Evolutionary conservation across 2,113 vertebrate species (phyloP).

Genomic region (Corythoichthys haematopterus): DNA sequence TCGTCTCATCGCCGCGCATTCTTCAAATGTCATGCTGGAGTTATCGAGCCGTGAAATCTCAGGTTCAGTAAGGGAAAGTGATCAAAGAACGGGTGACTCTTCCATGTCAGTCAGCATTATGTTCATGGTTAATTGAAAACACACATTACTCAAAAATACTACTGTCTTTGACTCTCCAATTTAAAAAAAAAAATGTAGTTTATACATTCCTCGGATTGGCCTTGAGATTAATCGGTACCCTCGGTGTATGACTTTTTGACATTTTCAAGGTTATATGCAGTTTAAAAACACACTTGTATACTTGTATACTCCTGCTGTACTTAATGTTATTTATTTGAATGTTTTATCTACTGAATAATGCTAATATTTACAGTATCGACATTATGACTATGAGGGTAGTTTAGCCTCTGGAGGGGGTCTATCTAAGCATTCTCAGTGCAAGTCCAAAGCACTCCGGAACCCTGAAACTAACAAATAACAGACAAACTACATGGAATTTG

Average conservation of each 20-base stretch:
- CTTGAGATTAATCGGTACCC: not conserved
- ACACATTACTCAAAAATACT: not conserved
- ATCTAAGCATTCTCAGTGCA: too few relatives aligned
- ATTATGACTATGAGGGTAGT: too few relatives aligned
- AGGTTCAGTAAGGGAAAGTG: slow-evolving; percentile 25
- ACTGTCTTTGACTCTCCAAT: not conserved
- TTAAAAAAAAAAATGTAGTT: not conserved
- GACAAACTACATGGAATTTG: too few relatives aligned
- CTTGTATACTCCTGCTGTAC: too few relatives aligned
- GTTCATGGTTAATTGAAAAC: slow-evolving; percentile 36
- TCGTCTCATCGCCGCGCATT: slow-evolving; percentile 37
- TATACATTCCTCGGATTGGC: not conserved
- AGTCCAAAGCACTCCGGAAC: too few relatives aligned
- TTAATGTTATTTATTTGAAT: too few relatives aligned
- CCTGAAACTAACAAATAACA: too few relatives aligned
- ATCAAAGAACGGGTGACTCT: slow-evolving; percentile 40
- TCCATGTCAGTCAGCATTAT: too few relatives aligned
- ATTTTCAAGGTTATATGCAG: slow-evolving; percentile 1
- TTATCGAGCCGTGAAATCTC: slow-evolving; percentile 13
- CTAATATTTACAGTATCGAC: too few relatives aligned
- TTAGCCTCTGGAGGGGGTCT: too few relatives aligned
- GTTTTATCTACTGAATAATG: too few relatives aligned
- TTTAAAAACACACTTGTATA: not conserved
- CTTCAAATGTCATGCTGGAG: slow-evolving; percentile 39
- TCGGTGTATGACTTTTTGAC: not conserved